These are phyloP conservation scores for Dinoponera quadriceps DNA, from an alignment of 1,140 invertebrate genomes.

Conservation along the genomic window DNA sequence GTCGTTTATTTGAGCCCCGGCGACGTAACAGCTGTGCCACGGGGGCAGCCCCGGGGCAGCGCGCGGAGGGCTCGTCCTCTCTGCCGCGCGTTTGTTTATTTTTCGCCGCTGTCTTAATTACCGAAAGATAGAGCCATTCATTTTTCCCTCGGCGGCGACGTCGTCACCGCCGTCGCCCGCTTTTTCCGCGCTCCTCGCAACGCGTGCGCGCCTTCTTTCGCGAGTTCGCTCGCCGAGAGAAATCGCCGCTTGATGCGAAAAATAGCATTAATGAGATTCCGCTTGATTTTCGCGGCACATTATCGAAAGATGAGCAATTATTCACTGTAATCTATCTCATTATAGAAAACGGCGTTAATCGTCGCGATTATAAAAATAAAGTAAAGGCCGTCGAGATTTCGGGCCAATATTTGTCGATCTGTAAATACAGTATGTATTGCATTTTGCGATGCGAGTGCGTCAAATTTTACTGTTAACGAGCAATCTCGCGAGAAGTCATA, in stretches of 20 bases:
- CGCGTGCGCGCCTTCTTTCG: neutral
- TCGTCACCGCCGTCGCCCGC: slow-evolving; percentile 54
- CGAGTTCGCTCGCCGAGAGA: neutral
- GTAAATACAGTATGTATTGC: too few relatives aligned
- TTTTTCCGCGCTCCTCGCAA: slow-evolving; percentile 35
- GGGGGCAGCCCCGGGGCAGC: slow-evolving; percentile 47
- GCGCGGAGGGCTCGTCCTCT: slow-evolving; percentile 44
- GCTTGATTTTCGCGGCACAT: too few relatives aligned
- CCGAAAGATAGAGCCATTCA: slow-evolving; percentile 83
- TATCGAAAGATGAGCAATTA: too few relatives aligned
- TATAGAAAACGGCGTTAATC: too few relatives aligned
- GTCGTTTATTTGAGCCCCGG: slow-evolving; percentile 79
- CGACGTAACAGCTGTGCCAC: slow-evolving; percentile 78
- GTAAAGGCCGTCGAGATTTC: too few relatives aligned
- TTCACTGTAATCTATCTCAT: too few relatives aligned
- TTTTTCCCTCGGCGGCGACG: slow-evolving; percentile 70
- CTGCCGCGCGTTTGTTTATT: slow-evolving; percentile 77
- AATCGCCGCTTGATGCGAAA: slow-evolving; percentile 15
- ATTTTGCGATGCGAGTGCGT: too few relatives aligned
- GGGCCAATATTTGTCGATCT: too few relatives aligned
- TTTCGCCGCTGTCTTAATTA: slow-evolving; percentile 80
- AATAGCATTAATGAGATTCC: neutral
- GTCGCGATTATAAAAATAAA: too few relatives aligned
- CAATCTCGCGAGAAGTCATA: slow-evolving; percentile 36
- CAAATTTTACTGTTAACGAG: too few relatives aligned